Base-by-base conservation (phyloP, 1,140 invertebrate genomes). In the Sinella curviseta region DNA sequence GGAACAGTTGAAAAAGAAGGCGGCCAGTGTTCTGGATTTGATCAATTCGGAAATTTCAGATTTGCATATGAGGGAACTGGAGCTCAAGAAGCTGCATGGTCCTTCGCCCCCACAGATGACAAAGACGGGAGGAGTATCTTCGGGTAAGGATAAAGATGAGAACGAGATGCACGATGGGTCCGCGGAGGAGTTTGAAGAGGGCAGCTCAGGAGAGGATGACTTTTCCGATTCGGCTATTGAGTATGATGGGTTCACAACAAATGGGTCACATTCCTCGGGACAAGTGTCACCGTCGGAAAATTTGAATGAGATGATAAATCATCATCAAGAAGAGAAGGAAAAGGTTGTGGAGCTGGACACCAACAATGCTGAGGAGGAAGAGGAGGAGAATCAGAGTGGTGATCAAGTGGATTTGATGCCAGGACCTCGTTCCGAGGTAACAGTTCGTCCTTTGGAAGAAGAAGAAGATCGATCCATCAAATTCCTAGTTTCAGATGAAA, bases 41-140 rank as follows among this genome's bases (percentile, higher is more conserved):
- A 81, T 81, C 26, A 81, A 81, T 31, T 70, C 77, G 1, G 80
- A 81, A 76, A 81, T 81, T 65, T 36, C 70, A 20, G 80, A 81
- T 35, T 60, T 81, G 24, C 77, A 78, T 35, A 39, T 73, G 54
- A 34, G 80, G 57, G 80, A 81, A 31, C 31, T 74, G 55, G 80
- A 81, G 74, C 33, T 81, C n/a, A 78, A 67, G 26, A 67, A 74
- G 26, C 4, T 28, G 2, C 65, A 70, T 70, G 39, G 39, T 4
- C 55, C 55, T 14, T 17, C 55, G 3, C 24, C 55, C 4, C n/a
- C 39, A 48, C 20, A 20, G 39, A 20, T 8, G 39, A 48, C 39
- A 48, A 20, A 12, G 8, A 48, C 8, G 20, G 8, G 39, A 20
- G 39, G 39, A 48, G 39, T 48, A 12, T 48, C n/a, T n/a, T n/a